Conservation (phyloP, 2,113 vertebrate species). For the Megaceryle maxima region DNA sequence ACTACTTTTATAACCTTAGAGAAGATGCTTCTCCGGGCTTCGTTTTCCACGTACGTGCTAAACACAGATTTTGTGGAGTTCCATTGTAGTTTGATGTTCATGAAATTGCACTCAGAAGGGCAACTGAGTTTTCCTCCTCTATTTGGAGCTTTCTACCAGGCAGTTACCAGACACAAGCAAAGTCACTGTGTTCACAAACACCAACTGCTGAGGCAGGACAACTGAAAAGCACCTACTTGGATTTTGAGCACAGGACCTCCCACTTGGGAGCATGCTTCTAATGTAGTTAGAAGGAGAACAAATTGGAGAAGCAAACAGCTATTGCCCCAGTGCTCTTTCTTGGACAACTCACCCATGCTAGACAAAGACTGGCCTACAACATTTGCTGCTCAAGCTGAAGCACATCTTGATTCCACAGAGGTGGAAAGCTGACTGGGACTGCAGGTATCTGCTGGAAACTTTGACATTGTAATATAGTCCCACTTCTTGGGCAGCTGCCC, state of each 20-base stretch:
- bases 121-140: not conserved
- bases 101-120: not conserved
- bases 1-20: not conserved
- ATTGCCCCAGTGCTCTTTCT: not conserved
- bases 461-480: constrained; percentile 11
- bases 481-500: not conserved
- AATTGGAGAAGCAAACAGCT: not conserved
- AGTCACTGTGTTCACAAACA: not conserved
- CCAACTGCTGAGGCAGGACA: not conserved
- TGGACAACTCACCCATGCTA: not conserved
- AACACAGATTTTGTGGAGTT: not conserved
- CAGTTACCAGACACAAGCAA: not conserved
- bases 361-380: not conserved
- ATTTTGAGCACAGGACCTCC: not conserved
- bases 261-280: not conserved
- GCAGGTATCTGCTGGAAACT: constrained; percentile 12
- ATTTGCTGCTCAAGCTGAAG: not conserved
- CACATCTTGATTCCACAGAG: not conserved
- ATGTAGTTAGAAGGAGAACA: not conserved
- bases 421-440: not conserved
- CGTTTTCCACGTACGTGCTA: not conserved
- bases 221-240: not conserved
- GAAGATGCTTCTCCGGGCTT: not conserved
- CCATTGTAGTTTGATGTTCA: not conserved
- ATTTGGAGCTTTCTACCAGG: not conserved